Evolutionary conservation across 2,113 vertebrate genomes (phyloP).

Genomic region (Hippocampus barbouri): DNA sequence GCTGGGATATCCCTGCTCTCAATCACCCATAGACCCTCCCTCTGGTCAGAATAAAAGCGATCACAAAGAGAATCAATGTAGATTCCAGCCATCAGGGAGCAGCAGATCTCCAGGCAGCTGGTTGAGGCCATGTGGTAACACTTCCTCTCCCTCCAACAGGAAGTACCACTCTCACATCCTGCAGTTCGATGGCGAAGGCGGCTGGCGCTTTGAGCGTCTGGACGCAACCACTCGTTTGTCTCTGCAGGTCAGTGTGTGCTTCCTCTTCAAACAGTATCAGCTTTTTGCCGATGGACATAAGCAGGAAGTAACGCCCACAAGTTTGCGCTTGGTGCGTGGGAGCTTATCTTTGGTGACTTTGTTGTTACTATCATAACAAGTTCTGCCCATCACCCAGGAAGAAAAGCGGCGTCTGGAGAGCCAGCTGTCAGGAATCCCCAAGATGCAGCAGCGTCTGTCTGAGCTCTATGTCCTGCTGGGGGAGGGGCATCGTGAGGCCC

Average conservation of each 20-base stretch:
- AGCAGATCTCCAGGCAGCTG: conserved; percentile 11
- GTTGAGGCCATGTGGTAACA: conserved; percentile 13
- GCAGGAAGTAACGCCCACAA: neutral
- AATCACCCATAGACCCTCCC: conserved; percentile 94
- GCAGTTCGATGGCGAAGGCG: conserved; percentile 95
- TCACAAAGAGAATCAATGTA: neutral
- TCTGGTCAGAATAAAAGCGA: conserved; percentile 79
- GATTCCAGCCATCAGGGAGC: conserved; percentile 30
- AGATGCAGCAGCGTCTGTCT: conserved; percentile 92
- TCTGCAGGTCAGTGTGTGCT: conserved; percentile 37
- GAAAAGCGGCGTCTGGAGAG: conserved; percentile 94
- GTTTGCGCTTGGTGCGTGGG: neutral
- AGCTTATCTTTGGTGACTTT: neutral
- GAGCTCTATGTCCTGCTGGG: conserved; percentile 92
- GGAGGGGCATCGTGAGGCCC: conserved; percentile 73
- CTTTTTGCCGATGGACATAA: neutral
- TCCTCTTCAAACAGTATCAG: neutral
- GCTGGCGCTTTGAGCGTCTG: conserved; percentile 92
- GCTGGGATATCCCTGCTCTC: conserved; percentile 93
- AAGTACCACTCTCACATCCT: conserved; percentile 97
- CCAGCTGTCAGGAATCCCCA: conserved; percentile 91
- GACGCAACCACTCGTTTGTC: conserved; percentile 89
- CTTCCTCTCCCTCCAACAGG: conserved; percentile 66
- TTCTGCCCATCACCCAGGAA: conserved; percentile 62
- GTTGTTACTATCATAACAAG: conserved; percentile 23